Evolutionary conservation across 2,113 vertebrate species (phyloP).

Genomic region (Bungarus multicinctus): DNA sequence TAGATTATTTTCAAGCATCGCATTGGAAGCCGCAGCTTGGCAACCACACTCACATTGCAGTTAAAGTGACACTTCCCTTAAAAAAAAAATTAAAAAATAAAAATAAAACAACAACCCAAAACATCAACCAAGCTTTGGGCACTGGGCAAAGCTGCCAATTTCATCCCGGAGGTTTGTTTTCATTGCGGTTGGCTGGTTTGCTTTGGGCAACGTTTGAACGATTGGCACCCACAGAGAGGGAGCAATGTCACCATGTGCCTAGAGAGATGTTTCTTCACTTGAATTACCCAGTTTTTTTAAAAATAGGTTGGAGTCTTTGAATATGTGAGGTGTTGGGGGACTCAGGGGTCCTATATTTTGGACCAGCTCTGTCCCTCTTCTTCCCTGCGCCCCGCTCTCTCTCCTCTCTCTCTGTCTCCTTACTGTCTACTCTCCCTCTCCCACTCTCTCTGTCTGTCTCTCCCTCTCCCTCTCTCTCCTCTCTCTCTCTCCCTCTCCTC

Average conservation of each 20-base stretch:
- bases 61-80: too few species aligned
- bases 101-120: too few species aligned
- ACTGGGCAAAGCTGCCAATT: not conserved
- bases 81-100: too few species aligned
- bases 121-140: not conserved
- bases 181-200: not conserved
- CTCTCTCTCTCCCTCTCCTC: too few species aligned
- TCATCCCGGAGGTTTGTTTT: not conserved
- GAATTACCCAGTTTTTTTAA: not conserved
- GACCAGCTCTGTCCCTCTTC: not conserved
- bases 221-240: not conserved
- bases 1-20: not conserved
- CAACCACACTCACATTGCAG: too few species aligned
- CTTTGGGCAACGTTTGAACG: not conserved
- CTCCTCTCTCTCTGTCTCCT: too few species aligned
- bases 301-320: not conserved
- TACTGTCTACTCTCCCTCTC: too few species aligned
- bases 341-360: not conserved
- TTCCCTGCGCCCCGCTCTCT: too few species aligned
- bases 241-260: not conserved
- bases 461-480: too few species aligned
- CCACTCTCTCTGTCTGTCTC: too few species aligned
- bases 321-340: not conserved
- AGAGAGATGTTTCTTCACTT: not conserved
- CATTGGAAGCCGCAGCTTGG: not conserved